A percentile compares a stretch with the other conserved stretches of the same genome.
Conservation (phyloP, 2,113 vertebrate genomes). For the Otolemur garnettii region DNA sequence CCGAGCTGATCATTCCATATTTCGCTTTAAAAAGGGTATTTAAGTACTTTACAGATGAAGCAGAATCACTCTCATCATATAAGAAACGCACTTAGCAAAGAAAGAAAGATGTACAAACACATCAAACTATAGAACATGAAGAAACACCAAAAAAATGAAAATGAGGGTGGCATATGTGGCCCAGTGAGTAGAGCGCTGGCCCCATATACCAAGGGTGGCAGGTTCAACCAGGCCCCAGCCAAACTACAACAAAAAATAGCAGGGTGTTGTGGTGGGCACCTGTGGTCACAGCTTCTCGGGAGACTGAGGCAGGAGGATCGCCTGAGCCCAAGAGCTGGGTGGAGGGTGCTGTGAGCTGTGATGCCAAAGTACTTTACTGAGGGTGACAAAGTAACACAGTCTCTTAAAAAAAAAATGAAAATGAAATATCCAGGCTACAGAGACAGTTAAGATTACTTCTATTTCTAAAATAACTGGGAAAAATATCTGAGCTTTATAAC, state of each 20-base stretch:
- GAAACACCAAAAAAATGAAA: neutral
- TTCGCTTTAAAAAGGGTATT: neutral
- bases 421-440: neutral
- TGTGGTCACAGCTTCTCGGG: no score
- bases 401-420: neutral
- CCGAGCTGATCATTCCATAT: neutral
- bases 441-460: neutral
- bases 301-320: no score
- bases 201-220: no score
- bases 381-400: no score
- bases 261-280: no score
- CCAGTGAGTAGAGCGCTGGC: no score
- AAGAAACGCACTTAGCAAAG: neutral
- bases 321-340: no score
- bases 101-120: neutral
- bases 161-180: neutral
- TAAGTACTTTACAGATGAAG: neutral
- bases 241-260: no score
- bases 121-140: conserved; percentile 12
- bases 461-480: conserved; percentile 8
- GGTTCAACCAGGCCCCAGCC: no score
- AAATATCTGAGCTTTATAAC: neutral
- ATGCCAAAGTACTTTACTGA: no score
- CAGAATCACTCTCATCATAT: neutral
- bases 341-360: no score